phyloP scores from a whole-genome alignment of 2,113 vertebrate genomes.

The Barbus barbus region DNA sequence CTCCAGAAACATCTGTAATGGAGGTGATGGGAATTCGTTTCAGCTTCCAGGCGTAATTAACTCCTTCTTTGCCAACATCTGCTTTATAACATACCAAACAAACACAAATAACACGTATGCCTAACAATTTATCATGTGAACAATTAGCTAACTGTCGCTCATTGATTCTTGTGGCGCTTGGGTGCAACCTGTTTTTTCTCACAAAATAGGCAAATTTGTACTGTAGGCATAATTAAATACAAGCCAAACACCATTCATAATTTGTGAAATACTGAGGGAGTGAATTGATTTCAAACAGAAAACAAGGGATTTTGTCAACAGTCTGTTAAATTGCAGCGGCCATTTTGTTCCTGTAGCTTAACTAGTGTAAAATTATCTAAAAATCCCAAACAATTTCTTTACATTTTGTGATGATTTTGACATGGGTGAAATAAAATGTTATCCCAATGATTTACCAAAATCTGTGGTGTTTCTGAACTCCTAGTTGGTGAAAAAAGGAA shows the following conservation, averaged over 20 bases:
- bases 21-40: neutral
- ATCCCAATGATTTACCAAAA: neutral
- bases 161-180: neutral
- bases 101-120: neutral
- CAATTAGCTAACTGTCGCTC: neutral
- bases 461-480: neutral
- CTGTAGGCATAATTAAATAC: neutral
- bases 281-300: neutral
- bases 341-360: neutral
- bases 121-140: neutral
- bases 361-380: neutral
- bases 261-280: neutral
- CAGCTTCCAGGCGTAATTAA: neutral
- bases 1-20: neutral
- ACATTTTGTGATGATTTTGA: neutral
- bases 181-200: neutral
- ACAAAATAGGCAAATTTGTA: neutral
- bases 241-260: neutral
- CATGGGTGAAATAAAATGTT: neutral
- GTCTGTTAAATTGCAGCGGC: too few species aligned
- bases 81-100: neutral
- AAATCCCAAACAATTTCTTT: neutral
- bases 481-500: neutral
- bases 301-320: neutral
- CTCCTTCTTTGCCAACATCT: neutral